These are phyloP conservation scores for Anguilla marmorata DNA, from an alignment of 2,797 vertebrate species.

Conservation along the genomic window DNA sequence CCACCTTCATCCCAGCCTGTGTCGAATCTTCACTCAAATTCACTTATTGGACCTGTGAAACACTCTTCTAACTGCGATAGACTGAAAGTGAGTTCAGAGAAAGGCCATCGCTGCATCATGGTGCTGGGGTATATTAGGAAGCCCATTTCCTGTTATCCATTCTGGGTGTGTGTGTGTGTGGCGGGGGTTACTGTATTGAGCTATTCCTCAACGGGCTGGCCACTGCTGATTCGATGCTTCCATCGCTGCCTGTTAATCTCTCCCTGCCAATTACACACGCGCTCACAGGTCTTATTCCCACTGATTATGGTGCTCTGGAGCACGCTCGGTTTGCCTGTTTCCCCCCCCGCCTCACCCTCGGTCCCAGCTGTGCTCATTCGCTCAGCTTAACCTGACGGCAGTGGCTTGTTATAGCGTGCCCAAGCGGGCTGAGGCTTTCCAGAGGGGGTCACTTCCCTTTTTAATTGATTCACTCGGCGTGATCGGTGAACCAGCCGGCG, in stretches of 20 bases:
- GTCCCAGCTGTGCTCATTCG: not conserved
- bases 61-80: not conserved
- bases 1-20: too few relatives aligned
- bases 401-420: not conserved
- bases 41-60: not conserved
- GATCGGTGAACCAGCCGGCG: not conserved
- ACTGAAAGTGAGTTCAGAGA: conserved; percentile 9
- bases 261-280: not conserved
- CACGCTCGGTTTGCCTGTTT: not conserved
- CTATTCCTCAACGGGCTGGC: not conserved
- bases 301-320: not conserved
- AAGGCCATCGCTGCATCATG: conserved; percentile 13
- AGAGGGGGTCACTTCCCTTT: not conserved
- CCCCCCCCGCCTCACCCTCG: not conserved
- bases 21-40: too few relatives aligned
- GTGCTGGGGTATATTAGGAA: not conserved
- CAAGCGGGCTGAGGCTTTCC: not conserved
- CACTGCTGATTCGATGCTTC: not conserved
- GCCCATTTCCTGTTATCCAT: conserved; percentile 20
- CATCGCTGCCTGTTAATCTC: not conserved
- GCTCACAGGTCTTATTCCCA: not conserved
- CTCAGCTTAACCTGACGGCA: not conserved
- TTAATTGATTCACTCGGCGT: not conserved
- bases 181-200: conserved; percentile 1
- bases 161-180: not conserved